Evolutionary conservation across 1,140 invertebrate genomes (phyloP).

Genomic region (Hestina assimilis): DNA sequence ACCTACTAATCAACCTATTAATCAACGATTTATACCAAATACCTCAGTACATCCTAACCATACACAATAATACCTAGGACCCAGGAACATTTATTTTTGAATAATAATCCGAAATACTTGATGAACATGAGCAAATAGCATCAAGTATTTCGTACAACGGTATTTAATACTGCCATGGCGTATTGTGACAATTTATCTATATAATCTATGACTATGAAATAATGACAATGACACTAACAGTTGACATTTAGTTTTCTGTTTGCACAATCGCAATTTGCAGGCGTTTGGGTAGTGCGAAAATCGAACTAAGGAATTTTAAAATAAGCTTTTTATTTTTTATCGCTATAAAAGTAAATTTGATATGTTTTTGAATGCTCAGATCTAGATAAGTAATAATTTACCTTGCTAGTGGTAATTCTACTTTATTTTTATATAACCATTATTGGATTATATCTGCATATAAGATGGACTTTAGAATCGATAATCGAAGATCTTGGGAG

Average conservation of each 20-base stretch:
- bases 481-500: conserved; percentile 45
- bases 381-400: background rate
- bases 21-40: too few species aligned
- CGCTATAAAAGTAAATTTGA: background rate
- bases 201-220: too few species aligned
- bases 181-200: too few species aligned
- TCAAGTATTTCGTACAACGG: too few species aligned
- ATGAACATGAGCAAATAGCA: too few species aligned
- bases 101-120: too few species aligned
- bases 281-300: conserved; percentile 3
- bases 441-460: conserved; percentile 28
- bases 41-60: too few species aligned
- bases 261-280: too few species aligned
- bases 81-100: too few species aligned
- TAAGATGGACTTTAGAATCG: conserved; percentile 63
- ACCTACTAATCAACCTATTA: too few species aligned
- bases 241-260: conserved; percentile 11
- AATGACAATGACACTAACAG: conserved; percentile 20
- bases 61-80: too few species aligned
- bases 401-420: conserved; percentile 3
- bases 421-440: conserved; percentile 24
- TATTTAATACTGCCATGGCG: background rate
- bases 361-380: background rate
- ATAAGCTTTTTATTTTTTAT: conserved; percentile 3
- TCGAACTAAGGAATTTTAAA: background rate